Percentiles rank a stretch among this genome's conserved stretches.
These are phyloP conservation scores for Mobula hypostoma DNA, from an alignment of 2,113 vertebrate genomes.

Conservation along the genomic window DNA sequence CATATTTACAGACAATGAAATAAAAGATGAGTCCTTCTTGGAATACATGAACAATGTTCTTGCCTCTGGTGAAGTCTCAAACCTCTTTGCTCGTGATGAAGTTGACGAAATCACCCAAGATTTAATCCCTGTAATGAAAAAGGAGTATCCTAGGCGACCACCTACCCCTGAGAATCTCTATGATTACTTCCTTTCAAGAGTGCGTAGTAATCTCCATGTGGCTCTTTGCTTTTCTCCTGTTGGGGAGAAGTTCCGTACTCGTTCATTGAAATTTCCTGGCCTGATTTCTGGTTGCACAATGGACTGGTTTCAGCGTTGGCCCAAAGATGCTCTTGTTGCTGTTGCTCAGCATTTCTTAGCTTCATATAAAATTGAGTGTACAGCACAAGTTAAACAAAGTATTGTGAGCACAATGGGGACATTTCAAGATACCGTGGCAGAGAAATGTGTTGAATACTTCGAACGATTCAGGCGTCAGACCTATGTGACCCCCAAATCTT, in stretches of 20 bases:
- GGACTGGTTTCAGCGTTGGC: conserved; percentile 77
- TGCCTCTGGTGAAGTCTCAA: conserved; percentile 70
- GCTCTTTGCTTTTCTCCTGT: conserved; percentile 78
- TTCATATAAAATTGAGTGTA: conserved; percentile 63
- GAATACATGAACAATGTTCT: conserved; percentile 78
- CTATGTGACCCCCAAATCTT: conserved; percentile 75
- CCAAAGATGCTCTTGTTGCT: conserved; percentile 69
- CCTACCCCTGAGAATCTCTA: conserved; percentile 69
- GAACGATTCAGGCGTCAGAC: conserved; percentile 67
- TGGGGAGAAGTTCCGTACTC: conserved; percentile 69
- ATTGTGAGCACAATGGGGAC: conserved; percentile 68
- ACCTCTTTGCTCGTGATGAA: conserved; percentile 72
- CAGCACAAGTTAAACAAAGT: conserved; percentile 62
- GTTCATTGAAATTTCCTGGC: conserved; percentile 66
- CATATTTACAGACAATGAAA: conserved; percentile 73
- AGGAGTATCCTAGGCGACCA: conserved; percentile 55
- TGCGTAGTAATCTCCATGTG: conserved; percentile 66
- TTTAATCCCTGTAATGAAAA: conserved; percentile 66
- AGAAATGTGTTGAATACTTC: conserved; percentile 68
- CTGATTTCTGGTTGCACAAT: conserved; percentile 75
- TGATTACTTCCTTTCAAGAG: conserved; percentile 67
- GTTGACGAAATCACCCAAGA: conserved; percentile 70
- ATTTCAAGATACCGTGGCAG: conserved; percentile 72
- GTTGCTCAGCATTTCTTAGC: conserved; percentile 70
- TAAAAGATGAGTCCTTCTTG: conserved; percentile 74